Percentiles rank a stretch among this genome's conserved stretches.
These are phyloP conservation scores for Ectropis crepuscularia DNA, from an alignment of 2,888 invertebrate genomes.

Conservation along the genomic window DNA sequence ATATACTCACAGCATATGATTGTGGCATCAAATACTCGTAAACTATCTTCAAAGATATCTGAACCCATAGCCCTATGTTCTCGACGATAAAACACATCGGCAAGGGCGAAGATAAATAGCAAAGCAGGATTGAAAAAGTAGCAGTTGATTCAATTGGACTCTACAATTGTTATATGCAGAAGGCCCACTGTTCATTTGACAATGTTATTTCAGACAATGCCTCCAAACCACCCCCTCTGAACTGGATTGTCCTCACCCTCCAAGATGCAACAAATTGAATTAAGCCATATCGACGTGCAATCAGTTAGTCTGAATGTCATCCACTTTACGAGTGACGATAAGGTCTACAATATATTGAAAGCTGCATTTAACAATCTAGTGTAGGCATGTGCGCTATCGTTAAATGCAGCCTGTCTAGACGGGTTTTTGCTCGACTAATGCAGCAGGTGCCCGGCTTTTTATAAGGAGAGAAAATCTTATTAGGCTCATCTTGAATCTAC, in stretches of 20 bases:
- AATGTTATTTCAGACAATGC: constrained; percentile 41
- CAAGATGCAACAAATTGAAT: constrained; percentile 19
- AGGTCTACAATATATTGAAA: constrained; percentile 55
- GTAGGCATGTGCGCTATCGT: constrained; percentile 54
- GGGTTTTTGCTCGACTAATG: constrained; percentile 65
- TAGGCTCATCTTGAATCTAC: constrained; percentile 25
- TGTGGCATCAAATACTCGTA: too few species aligned
- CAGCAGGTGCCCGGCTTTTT: constrained; percentile 62
- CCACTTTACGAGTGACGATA: constrained; percentile 44
- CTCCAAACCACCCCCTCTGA: constrained; percentile 30
- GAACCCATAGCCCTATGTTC: too few species aligned
- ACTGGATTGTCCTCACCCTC: constrained; percentile 38
- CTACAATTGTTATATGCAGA: constrained; percentile 31
- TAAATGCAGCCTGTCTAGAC: constrained; percentile 70
- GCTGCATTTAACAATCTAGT: constrained; percentile 45
- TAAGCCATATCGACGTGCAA: constrained; percentile 9
- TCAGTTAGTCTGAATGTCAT: constrained; percentile 38
- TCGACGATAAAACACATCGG: too few species aligned
- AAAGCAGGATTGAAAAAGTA: constrained; percentile 25
- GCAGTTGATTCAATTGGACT: constrained; percentile 33
- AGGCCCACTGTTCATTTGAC: constrained; percentile 37
- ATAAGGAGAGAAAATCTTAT: constrained; percentile 49
- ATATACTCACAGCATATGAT: too few species aligned
- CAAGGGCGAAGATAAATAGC: constrained; percentile 19
- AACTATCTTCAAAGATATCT: too few species aligned